Conservation (phyloP, 2,888 invertebrate species). For the Stenodema calcarata region DNA sequence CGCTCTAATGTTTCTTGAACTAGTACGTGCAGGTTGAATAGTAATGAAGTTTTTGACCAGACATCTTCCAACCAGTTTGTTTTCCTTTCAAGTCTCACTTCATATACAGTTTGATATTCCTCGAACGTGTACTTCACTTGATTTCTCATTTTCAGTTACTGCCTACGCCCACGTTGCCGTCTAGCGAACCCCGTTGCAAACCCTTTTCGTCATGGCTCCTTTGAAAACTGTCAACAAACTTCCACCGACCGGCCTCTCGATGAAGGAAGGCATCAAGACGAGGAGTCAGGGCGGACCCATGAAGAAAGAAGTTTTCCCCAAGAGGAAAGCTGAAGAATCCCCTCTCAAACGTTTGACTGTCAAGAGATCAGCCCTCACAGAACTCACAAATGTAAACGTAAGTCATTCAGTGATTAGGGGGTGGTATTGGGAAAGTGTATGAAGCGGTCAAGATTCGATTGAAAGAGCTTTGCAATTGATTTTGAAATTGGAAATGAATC, state of each 20-base stretch:
- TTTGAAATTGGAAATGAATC: too few species aligned
- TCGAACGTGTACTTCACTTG: too few species aligned
- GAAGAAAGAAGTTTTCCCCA: constrained; percentile 66
- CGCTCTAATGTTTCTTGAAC: too few species aligned
- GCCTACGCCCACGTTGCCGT: background rate
- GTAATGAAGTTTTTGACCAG: too few species aligned
- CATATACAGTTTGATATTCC: too few species aligned
- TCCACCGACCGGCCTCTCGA: constrained; percentile 36
- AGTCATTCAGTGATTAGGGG: too few species aligned
- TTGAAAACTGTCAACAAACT: constrained; percentile 49
- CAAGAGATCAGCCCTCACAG: constrained; percentile 82
- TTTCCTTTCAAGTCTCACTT: too few species aligned
- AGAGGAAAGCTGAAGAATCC: constrained; percentile 82
- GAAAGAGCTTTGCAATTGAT: too few species aligned
- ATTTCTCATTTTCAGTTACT: background rate
- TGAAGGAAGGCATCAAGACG: constrained; percentile 49
- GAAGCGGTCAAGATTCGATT: too few species aligned
- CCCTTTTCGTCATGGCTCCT: constrained; percentile 50
- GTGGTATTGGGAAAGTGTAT: too few species aligned
- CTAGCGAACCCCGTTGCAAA: background rate
- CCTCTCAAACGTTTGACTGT: constrained; percentile 72
- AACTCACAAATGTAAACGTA: constrained; percentile 21
- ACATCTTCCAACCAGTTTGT: too few species aligned
- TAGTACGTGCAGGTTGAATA: too few species aligned
- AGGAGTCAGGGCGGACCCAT: constrained; percentile 49